Evolutionary conservation across 2,888 invertebrate species (phyloP).

Genomic region (Eudasyphora cyanicolor): DNA sequence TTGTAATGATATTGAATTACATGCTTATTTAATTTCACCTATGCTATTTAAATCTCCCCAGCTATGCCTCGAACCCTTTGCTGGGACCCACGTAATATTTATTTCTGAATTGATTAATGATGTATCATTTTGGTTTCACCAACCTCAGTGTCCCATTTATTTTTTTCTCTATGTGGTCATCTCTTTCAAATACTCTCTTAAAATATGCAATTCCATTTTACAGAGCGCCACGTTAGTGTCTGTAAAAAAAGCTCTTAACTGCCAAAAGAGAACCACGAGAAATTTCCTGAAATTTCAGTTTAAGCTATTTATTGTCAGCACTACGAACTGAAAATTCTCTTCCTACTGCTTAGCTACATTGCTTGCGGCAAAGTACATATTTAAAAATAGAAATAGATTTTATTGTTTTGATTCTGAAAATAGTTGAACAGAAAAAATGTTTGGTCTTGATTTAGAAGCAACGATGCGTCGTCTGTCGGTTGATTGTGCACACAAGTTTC

Average conservation of each 20-base stretch:
- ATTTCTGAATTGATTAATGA: no score
- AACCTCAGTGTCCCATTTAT: no score
- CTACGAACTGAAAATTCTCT: neutral
- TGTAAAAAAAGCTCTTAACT: neutral
- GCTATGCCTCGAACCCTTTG: no score
- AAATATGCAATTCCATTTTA: no score
- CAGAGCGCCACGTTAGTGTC: no score
- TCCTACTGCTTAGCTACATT: neutral
- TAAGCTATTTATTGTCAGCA: neutral
- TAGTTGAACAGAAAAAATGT: conserved; percentile 43
- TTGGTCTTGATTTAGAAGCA: conserved; percentile 30
- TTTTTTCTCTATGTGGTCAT: no score
- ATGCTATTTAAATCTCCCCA: no score
- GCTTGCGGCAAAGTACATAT: neutral
- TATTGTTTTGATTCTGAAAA: conserved; percentile 39
- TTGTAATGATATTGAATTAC: no score
- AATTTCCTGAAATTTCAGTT: neutral
- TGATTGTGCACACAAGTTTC: neutral
- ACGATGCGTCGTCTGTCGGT: neutral
- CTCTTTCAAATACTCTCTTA: no score
- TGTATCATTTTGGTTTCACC: no score
- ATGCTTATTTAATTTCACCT: no score
- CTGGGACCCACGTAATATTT: no score
- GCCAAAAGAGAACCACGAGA: neutral
- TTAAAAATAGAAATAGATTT: conserved; percentile 46